phyloP scores from a whole-genome alignment of 2,888 invertebrate genomes.

The Tachystola acroxantha region DNA sequence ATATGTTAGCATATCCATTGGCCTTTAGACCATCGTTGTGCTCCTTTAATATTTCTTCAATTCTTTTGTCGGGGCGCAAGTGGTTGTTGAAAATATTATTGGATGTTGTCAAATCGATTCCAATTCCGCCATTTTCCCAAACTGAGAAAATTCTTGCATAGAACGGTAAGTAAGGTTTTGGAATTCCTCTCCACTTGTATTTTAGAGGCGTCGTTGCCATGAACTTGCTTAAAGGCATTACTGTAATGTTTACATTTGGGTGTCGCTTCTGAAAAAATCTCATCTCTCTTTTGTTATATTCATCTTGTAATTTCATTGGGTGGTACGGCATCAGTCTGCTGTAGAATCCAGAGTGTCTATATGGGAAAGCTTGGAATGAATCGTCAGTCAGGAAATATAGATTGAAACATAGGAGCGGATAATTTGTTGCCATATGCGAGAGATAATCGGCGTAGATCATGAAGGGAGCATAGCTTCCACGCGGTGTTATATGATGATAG shows the following conservation, averaged over 20 bases:
- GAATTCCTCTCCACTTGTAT: slow-evolving; percentile 65
- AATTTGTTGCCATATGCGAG: slow-evolving; percentile 41
- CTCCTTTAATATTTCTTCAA: slow-evolving; percentile 45
- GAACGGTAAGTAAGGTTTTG: slow-evolving; percentile 59
- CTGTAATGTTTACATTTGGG: slow-evolving; percentile 59
- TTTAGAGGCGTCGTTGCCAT: slow-evolving; percentile 70
- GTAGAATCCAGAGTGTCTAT: slow-evolving; percentile 17
- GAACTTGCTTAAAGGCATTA: slow-evolving; percentile 51
- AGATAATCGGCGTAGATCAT: slow-evolving; percentile 44
- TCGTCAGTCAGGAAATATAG: slow-evolving; percentile 59
- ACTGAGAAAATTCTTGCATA: slow-evolving; percentile 70
- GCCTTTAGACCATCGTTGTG: slow-evolving; percentile 54
- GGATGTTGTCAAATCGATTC: slow-evolving; percentile 44
- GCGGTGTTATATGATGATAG: slow-evolving; percentile 47
- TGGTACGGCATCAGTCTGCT: slow-evolving; percentile 33
- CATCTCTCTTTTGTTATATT: slow-evolving; percentile 29
- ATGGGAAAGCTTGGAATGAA: slow-evolving; percentile 16
- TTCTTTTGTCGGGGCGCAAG: slow-evolving; percentile 30
- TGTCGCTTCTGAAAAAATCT: slow-evolving; percentile 43
- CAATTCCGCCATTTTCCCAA: slow-evolving; percentile 77
- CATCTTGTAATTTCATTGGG: slow-evolving; percentile 12
- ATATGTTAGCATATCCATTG: slow-evolving; percentile 38
- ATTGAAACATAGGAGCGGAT: slow-evolving; percentile 46
- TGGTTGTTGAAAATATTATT: slow-evolving; percentile 35
- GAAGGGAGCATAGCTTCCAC: slow-evolving; percentile 35